Base-by-base conservation (phyloP, 2,888 invertebrate genomes). In the Amblyteles armatorius region DNA sequence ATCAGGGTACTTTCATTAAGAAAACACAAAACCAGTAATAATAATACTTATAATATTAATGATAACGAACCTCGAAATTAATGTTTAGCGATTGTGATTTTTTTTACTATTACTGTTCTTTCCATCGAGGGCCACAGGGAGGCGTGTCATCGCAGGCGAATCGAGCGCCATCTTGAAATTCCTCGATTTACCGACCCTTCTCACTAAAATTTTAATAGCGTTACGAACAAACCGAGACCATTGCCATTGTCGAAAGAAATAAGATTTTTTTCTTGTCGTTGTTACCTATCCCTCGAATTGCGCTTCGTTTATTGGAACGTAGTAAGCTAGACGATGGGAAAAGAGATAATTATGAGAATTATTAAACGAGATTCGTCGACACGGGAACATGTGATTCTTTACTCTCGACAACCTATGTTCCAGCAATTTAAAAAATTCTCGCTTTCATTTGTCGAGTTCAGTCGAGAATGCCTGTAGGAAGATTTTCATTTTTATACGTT, bases 131-230 rank as follows among this genome's bases (percentile, higher is more conserved):
- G 57, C 22, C 48, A 77, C 22, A 74, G 22, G 33, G 33, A 72
- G 71, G 77, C 77, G 82, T 63, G 48, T 79, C 40, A 65, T 82
- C 77, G 82, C 77, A 52, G 82, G 67, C 82, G 82, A 77, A 72
- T 67, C 36, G 80, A 80, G 50, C 67, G 72, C 33, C 65, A 48
- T 74, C 60, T 79, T 63, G 33, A 55, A 26, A 79, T 26, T 63
- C 29, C 60, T 52, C 50, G 36, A 9, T 55, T 55, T 19, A 55
- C 26, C 26, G 2, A 29, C 11, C 40, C 36, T 33, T 71, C 22
- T n/a, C 16, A 11, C 50, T 33, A 13, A 0, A 9, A 36, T 72
- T 72, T 7, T 19, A 57, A 40, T 72, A 63, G 63, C 29, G 29
- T 55, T 13, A 55, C 26, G 60, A 74, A 74, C 50, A 19, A 73